Evolutionary conservation across 2,797 vertebrate genomes (phyloP), one percentile per base, ranked within the genome.

Genomic region (Schizopygopsis pylzovi): DNA sequence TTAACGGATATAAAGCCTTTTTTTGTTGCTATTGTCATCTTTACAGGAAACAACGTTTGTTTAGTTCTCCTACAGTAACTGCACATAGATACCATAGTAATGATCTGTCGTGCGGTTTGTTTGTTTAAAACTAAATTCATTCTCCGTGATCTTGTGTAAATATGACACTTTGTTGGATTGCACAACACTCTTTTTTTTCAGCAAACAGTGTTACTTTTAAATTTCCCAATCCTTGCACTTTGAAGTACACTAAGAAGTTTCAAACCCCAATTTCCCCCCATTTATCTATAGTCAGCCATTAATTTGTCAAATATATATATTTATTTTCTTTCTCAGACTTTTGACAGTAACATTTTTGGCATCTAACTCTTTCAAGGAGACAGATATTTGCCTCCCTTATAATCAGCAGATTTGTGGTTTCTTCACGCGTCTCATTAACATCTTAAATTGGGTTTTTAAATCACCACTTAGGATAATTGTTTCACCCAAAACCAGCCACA

Each of bases 401-500:
- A 10, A 41, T 59, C 43, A 25, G 54, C 76, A 41, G 76, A 59
- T 78, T 41, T 86, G 91, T 79, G 90, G 92, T 91, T 91, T 76
- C 91, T 90, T 90, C 81, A 43, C 88, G 88, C 81, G 92, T 91
- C 92, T 94, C 89, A 82, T 91, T 93, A 84, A 89, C 90, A 89
- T 89, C 93, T 90, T 90, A 94, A 95, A 94, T 92, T 92, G 93
- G 89, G 91, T 91, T 90, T 92, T 92, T 92, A 92, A 89, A 93
- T 93, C 91, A 90, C 90, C 92, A 90, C 93, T 94, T 89, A 93
- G 94, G 89, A 94, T 93, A 94, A 92, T 93, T 92, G 92, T 90
- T 91, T 91, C 92, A 91, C 92, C 92, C 90, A 88, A 90, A 83
- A 77, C 67, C 87, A 89, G 84, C 94, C 93, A 79, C 94, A 93